phyloP scores from a whole-genome alignment of 2,113 vertebrate species.

The Platysternon megacephalum region DNA sequence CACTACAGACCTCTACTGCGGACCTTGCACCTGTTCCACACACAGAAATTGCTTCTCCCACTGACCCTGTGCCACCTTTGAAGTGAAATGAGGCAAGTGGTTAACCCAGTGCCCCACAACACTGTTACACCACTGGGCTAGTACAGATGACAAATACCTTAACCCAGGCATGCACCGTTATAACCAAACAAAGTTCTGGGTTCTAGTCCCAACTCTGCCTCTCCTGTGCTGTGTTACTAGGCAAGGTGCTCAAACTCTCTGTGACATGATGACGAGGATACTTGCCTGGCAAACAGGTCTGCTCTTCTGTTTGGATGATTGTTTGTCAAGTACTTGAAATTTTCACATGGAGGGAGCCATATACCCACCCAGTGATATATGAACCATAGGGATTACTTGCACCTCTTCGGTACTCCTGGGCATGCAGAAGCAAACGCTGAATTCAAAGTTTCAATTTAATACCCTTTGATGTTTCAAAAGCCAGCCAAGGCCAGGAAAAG shows the following conservation, averaged over 20 bases:
- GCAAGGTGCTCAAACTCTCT: not conserved
- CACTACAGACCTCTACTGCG: not conserved
- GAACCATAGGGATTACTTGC: rapidly evolving
- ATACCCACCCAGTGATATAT: not conserved
- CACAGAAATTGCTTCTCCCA: not conserved
- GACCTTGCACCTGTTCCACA: not conserved
- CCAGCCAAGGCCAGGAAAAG: not conserved
- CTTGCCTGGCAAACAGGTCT: not conserved
- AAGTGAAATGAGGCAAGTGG: not conserved
- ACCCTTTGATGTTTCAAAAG: not conserved
- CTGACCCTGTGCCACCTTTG: not conserved
- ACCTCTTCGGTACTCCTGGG: not conserved
- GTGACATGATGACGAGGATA: not conserved
- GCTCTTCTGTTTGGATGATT: rapidly evolving
- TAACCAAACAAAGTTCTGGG: not conserved
- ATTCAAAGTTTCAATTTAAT: not conserved
- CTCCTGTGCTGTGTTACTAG: not conserved
- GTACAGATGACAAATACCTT: not conserved
- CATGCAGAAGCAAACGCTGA: not conserved
- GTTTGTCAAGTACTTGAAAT: rapidly evolving
- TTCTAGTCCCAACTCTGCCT: not conserved
- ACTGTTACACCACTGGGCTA: not conserved
- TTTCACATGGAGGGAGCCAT: not conserved
- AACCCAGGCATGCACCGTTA: not conserved
- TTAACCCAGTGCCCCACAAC: not conserved